Evolutionary conservation across 2,797 vertebrate species (phyloP).

Genomic region (Sebastes glaucus): DNA sequence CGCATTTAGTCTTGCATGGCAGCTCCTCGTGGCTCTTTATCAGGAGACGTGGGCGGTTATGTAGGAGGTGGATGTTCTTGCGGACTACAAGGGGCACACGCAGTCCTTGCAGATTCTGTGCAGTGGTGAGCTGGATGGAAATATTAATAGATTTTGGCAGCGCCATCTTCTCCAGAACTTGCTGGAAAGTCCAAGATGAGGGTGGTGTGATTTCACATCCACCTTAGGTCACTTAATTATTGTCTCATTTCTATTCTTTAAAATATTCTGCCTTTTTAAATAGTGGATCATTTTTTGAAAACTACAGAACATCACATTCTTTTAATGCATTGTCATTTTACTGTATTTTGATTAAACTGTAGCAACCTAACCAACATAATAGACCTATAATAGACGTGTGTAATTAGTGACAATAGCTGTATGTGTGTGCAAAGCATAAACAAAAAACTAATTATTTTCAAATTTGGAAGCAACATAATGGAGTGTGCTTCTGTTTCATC

Average conservation of each 20-base stretch:
- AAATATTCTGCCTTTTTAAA: neutral
- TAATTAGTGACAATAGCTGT: neutral
- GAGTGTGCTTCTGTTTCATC: neutral
- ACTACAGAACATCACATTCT: neutral
- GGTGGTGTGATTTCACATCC: constrained; percentile 12
- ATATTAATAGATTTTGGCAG: constrained; percentile 77
- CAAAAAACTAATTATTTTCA: neutral
- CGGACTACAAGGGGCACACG: constrained; percentile 70
- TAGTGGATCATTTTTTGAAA: neutral
- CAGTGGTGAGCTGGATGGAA: constrained; percentile 59
- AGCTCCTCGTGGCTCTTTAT: constrained; percentile 65
- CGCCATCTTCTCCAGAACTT: constrained; percentile 59
- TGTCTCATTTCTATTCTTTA: neutral
- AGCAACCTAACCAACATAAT: neutral
- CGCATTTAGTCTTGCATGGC: constrained; percentile 56
- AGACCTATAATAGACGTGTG: fast-evolving
- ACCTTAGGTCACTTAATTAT: constrained; percentile 3
- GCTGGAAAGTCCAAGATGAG: constrained; percentile 33
- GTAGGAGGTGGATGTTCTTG: constrained; percentile 79
- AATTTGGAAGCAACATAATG: neutral
- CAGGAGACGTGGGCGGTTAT: constrained; percentile 67
- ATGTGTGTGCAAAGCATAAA: neutral
- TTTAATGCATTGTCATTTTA: neutral
- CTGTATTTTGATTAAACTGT: neutral
- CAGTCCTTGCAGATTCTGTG: constrained; percentile 71